A percentile compares a stretch with the other conserved stretches of the same genome.
phyloP scores from a whole-genome alignment of 2,888 invertebrate genomes.

The Campaea margaritaria region DNA sequence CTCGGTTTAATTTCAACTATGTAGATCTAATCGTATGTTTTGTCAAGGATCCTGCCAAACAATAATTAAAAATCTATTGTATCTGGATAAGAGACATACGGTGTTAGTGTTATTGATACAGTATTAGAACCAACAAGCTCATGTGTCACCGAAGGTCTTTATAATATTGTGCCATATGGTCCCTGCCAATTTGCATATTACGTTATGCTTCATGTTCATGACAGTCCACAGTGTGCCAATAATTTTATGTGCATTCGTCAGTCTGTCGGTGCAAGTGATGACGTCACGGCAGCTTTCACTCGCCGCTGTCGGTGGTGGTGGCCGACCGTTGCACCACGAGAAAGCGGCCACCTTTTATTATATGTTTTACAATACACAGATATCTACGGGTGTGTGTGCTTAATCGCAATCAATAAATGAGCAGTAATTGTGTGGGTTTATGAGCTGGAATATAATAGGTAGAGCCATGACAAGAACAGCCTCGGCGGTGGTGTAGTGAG shows the following conservation, averaged over 20 bases:
- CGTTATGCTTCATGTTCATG: conserved; percentile 36
- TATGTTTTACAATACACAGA: conserved; percentile 50
- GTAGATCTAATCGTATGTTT: no score
- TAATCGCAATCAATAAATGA: conserved; percentile 12
- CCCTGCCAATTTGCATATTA: conserved; percentile 30
- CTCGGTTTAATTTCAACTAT: no score
- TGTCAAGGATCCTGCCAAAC: no score
- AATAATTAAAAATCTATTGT: no score
- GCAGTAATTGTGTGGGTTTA: conserved; percentile 1
- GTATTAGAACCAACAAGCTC: neutral
- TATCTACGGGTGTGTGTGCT: conserved; percentile 30
- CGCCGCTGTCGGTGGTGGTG: conserved; percentile 41
- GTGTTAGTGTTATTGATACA: neutral
- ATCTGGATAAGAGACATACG: no score
- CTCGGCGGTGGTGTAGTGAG: no score
- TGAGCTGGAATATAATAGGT: neutral
- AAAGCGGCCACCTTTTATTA: conserved; percentile 65
- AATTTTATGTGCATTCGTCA: conserved; percentile 51
- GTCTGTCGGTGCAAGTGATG: conserved; percentile 62
- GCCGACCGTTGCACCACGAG: conserved; percentile 64
- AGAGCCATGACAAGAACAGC: no score
- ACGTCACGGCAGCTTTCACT: conserved; percentile 76
- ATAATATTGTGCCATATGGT: conserved; percentile 16
- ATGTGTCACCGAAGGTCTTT: no score
- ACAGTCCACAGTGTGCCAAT: conserved; percentile 39